Evolutionary conservation across 2,888 invertebrate genomes (phyloP), one percentile per base, ranked within the genome.

Genomic region (Galerucella pusilla): DNA sequence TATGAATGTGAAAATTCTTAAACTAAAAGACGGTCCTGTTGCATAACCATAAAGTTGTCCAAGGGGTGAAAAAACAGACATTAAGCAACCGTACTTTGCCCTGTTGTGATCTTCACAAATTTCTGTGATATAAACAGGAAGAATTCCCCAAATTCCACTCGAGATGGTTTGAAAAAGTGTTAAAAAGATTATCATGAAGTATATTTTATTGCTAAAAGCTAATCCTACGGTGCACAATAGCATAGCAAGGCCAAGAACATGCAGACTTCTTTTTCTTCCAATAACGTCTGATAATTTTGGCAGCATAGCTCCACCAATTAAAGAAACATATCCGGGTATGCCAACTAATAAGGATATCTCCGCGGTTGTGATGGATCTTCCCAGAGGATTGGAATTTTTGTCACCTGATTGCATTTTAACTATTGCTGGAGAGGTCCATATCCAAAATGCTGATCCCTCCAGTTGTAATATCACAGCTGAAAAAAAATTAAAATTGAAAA

Each of bases 21-120:
- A 45, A 45, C n/a, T 61, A n/a, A 73, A 69, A 25, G 59, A 57
- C 5, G 66, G 52, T 6, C 75, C 75, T 5, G 69, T 52, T 2
- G 52, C 45, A 60, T 65, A 75, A 25, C 65, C 64, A 45, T 73
- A 71, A 14, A 75, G 42, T 6, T 60, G 42, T 6, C 75, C 75
- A 3, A 73, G 1, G 1, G 54, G 70, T 5, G 52, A 25, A 6
- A 46, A 57, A 10, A 69, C 9, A 9, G 59, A 65, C 20, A 68
- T 6, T 7, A 75, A 35, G 20, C 65, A 73, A 2, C 73, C 64
- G 16, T 65, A 65, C 20, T 73, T 73, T 5, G 49, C 75, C 65
- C 75, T 57, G 52, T 75, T 73, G 42, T 73, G 69, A 54, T 68
- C 57, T 45, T 75, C 75, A 49, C 65, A 64, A 3, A 75, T 61